Conservation (phyloP, 2,888 invertebrate species). For the Tupiocoris notatus region DNA sequence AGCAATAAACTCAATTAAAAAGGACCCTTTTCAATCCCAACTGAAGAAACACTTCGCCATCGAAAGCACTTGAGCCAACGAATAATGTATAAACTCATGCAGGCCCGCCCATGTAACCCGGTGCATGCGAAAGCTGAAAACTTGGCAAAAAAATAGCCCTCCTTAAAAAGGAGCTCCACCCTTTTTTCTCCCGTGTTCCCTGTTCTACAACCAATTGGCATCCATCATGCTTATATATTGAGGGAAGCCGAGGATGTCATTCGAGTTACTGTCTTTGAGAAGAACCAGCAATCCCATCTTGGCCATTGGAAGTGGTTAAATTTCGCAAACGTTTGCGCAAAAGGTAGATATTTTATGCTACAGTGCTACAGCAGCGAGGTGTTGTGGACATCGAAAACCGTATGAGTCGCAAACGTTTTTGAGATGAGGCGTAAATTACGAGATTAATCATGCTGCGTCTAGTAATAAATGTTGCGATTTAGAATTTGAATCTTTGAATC, state of each 20-base stretch:
- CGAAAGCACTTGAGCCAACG: too few relatives aligned
- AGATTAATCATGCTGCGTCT: too few relatives aligned
- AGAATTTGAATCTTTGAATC: too few relatives aligned
- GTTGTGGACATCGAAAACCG: too few relatives aligned
- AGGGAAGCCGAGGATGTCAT: not conserved
- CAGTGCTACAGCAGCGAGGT: too few relatives aligned
- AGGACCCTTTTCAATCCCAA: not conserved
- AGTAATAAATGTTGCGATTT: too few relatives aligned
- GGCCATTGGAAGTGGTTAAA: not conserved
- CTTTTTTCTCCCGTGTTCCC: not conserved
- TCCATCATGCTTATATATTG: conserved; percentile 1
- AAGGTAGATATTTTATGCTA: too few relatives aligned
- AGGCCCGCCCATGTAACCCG: not conserved
- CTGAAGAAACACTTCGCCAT: not conserved
- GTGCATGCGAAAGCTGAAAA: not conserved
- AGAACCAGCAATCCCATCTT: not conserved
- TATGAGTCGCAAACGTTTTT: too few relatives aligned
- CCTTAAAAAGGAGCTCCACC: not conserved
- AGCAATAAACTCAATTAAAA: conserved; percentile 34
- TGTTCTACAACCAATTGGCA: conserved; percentile 19
- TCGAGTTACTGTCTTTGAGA: not conserved
- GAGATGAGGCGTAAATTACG: too few relatives aligned
- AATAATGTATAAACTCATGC: conserved; percentile 17
- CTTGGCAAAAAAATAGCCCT: too few relatives aligned
- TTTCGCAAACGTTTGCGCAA: not conserved